Evolutionary conservation across 2,888 invertebrate genomes (phyloP), one percentile per base, ranked within the genome.

Genomic region (Rutpela maculata): DNA sequence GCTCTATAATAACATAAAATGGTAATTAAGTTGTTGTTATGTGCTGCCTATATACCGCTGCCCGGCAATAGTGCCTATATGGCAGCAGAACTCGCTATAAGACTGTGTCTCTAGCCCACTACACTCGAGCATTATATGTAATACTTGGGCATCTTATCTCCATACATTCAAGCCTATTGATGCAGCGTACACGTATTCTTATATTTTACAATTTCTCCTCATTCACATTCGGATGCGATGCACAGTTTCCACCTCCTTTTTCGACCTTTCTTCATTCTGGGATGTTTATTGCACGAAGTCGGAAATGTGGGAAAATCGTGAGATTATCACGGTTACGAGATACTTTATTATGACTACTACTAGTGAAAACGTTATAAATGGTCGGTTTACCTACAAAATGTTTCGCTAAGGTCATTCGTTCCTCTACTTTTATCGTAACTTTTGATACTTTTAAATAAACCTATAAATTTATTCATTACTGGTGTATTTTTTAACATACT

Each of bases 1-100:
- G 84, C 80, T 84, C 81, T 82, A 80, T 84, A 82, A 84, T 83
- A 82, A 84, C 82, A 84, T 84, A 83, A 83, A 84, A 83, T 80
- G 82, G 82, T 84, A 84, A 84, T 84, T 82, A 83, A 80, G 80
- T 77, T 79, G 82, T 84, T 83, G 81, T 82, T 72, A 72, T 63
- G 55, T 55, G n/a, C 63, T 63, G 62, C 72, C 72, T 62, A 43
- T 60, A 60, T 60, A 69, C 17, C 38, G 38, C 26, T 50, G 72
- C n/a, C 55, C 12, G 18, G 62, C n/a, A 38, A 56, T 31, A 69
- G 19, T 69, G 26, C 59, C 35, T 56, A 18, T 67, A 22, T 50
- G 55, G 56, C 55, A 56, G 67, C 26, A 12, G 12, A 19, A 11
- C 43, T 15, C 43, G 65, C 15, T 50, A 50, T 65, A 65, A 50